Percentiles rank a stretch among this genome's conserved stretches.
These are phyloP conservation scores for Acrobasis suavella DNA, from an alignment of 2,888 invertebrate species.

Conservation along the genomic window DNA sequence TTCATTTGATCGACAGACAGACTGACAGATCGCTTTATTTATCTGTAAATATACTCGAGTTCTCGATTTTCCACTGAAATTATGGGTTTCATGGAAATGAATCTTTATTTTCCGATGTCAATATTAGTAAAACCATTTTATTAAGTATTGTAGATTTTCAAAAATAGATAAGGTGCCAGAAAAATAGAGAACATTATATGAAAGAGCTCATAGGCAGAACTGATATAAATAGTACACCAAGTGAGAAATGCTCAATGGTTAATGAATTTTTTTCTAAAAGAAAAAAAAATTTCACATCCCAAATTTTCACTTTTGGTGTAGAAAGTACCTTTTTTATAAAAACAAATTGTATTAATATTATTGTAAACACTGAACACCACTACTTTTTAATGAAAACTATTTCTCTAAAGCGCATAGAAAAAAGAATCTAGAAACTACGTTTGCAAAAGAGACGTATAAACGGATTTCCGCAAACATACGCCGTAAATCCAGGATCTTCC, in stretches of 20 bases:
- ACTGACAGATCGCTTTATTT: neutral
- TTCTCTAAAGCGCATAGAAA: neutral
- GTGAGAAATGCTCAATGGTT: too few species aligned
- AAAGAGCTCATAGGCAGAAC: too few species aligned
- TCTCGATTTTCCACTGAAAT: neutral
- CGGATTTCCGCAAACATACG: constrained; percentile 18
- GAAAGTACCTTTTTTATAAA: too few species aligned
- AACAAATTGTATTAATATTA: too few species aligned
- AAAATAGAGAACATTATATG: too few species aligned
- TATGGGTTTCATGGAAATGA: neutral
- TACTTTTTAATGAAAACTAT: neutral
- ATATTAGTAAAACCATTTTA: neutral
- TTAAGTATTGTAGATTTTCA: too few species aligned
- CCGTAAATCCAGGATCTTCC: constrained; percentile 18
- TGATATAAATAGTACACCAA: too few species aligned
- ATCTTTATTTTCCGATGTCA: neutral
- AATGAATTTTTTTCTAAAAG: too few species aligned
- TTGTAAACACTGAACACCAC: neutral
- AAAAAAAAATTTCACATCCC: too few species aligned
- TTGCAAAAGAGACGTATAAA: constrained; percentile 3
- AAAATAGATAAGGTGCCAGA: too few species aligned
- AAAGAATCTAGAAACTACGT: neutral
- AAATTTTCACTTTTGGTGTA: too few species aligned
- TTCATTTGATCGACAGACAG: neutral
- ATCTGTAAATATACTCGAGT: neutral